phyloP scores from a whole-genome alignment of 2,797 vertebrate genomes.

The Harpagifer antarcticus region DNA sequence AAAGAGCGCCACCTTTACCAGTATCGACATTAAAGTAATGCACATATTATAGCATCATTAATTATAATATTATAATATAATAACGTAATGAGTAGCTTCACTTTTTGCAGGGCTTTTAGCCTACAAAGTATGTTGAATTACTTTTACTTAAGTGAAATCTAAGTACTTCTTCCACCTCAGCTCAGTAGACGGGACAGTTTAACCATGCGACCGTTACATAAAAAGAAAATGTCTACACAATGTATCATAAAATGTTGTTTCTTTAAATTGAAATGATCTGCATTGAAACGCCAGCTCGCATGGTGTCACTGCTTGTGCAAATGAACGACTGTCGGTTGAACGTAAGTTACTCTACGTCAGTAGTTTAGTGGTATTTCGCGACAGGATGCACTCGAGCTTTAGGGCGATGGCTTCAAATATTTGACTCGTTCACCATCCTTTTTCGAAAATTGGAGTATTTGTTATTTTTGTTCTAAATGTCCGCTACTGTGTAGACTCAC shows the following conservation, averaged over 20 bases:
- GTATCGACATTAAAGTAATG: no score
- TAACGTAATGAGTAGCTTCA: no score
- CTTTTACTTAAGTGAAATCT: no score
- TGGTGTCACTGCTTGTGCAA: constrained; percentile 67
- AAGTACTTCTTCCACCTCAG: no score
- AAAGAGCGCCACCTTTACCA: no score
- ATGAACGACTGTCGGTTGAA: background rate
- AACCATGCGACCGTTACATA: background rate
- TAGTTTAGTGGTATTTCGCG: constrained; percentile 11
- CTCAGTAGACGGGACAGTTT: background rate
- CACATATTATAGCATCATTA: no score
- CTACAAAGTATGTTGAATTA: no score
- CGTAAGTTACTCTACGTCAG: constrained; percentile 15
- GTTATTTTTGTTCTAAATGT: background rate
- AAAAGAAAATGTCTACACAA: background rate
- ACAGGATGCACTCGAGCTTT: background rate
- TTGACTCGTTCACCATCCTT: background rate
- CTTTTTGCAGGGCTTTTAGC: no score
- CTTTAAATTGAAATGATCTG: background rate
- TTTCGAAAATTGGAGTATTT: background rate
- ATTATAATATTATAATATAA: no score
- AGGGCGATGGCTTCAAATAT: constrained; percentile 3
- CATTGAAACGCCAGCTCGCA: constrained; percentile 29
- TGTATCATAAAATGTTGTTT: no score
- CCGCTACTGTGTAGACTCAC: background rate